Conservation (phyloP, 2,888 invertebrate genomes). For the Bombylius major region DNA sequence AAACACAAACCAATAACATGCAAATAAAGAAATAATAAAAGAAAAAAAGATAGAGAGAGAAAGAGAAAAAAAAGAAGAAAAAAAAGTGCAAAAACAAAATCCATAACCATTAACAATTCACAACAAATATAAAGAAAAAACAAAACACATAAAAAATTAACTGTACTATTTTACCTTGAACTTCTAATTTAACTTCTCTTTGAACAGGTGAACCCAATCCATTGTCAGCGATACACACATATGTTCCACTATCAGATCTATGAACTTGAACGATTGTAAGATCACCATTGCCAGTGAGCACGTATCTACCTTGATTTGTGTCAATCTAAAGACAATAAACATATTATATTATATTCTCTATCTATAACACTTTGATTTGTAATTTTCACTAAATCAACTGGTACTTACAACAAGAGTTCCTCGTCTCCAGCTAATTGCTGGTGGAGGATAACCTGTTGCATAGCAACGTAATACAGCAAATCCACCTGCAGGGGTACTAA, state of each 20-base stretch:
- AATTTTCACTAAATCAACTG: too few species aligned
- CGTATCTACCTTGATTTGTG: constrained; percentile 56
- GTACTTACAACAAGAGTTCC: constrained; percentile 46
- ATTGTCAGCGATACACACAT: constrained; percentile 77
- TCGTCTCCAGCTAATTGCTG: constrained; percentile 64
- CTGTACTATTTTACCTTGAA: constrained; percentile 49
- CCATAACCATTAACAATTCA: neutral
- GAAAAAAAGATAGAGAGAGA: neutral
- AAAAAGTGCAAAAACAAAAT: neutral
- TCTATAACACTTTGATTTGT: neutral
- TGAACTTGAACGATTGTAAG: constrained; percentile 72
- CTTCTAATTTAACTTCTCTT: constrained; percentile 54
- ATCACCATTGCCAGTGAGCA: constrained; percentile 56
- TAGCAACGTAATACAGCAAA: constrained; percentile 61
- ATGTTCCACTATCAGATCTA: constrained; percentile 70
- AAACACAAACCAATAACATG: constrained; percentile 4
- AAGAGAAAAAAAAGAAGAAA: neutral
- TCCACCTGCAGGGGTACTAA: constrained; percentile 57
- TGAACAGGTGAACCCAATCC: constrained; percentile 54
- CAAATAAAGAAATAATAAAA: neutral
- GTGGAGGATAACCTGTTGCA: constrained; percentile 64
- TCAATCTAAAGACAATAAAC: constrained; percentile 46
- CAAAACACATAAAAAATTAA: too few species aligned
- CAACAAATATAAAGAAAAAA: too few species aligned
- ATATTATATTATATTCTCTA: too few species aligned